Evolutionary conservation across 2,113 vertebrate species (phyloP).

Genomic region (Salvator merianae): DNA sequence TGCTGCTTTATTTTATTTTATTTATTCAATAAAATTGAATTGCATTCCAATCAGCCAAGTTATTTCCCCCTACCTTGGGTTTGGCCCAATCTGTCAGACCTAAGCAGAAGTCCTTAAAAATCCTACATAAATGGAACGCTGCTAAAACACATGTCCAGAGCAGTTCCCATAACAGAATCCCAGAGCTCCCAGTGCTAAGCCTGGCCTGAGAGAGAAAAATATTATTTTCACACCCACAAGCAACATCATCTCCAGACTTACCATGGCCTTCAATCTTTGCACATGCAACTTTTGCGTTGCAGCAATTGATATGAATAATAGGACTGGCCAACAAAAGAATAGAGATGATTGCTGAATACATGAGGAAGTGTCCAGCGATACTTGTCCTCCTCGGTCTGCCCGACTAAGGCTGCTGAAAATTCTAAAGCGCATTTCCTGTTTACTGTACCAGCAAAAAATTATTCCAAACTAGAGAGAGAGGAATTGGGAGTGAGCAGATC

Average conservation of each 20-base stretch:
- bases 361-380: neutral
- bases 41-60: too few relatives aligned
- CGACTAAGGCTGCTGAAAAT: neutral
- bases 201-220: neutral
- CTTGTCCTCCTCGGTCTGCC: neutral
- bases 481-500: neutral
- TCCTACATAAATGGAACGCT: too few relatives aligned
- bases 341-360: too few relatives aligned
- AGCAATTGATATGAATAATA: neutral
- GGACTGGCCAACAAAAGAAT: neutral
- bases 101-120: too few relatives aligned
- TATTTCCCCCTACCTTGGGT: too few relatives aligned
- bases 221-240: slow-evolving; percentile 17
- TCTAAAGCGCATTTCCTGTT: neutral
- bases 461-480: neutral
- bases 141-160: too few relatives aligned
- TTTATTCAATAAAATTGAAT: too few relatives aligned
- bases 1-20: too few relatives aligned
- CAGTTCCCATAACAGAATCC: neutral
- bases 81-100: too few relatives aligned
- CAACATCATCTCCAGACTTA: neutral
- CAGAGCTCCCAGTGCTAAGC: neutral
- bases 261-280: neutral
- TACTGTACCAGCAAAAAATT: neutral
- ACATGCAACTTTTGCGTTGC: neutral